phyloP scores from a whole-genome alignment of 2,113 vertebrate species.

The Centropristis striata region DNA sequence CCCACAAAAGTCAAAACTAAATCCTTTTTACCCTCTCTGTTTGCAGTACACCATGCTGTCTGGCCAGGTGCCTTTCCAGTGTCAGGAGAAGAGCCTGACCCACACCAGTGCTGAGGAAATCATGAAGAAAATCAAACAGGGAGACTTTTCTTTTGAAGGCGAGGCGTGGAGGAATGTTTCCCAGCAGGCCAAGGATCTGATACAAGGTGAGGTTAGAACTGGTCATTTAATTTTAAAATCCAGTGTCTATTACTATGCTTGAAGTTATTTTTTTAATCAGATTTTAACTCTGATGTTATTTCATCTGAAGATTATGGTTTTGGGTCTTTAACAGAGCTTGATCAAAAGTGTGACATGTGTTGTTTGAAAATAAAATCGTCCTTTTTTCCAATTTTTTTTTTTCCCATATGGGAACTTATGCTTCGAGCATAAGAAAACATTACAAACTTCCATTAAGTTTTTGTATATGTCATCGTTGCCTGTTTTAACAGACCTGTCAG shows the following conservation, averaged over 20 bases:
- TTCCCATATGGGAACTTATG: no score
- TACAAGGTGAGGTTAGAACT: constrained; percentile 88
- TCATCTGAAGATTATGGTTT: not conserved
- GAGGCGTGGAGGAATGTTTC: constrained; percentile 98
- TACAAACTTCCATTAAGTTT: not conserved
- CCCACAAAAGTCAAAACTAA: no score
- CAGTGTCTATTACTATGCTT: not conserved
- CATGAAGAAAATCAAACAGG: constrained; percentile 98
- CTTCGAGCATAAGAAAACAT: not conserved
- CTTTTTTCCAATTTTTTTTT: no score
- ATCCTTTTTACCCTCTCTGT: no score
- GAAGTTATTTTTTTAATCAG: not conserved
- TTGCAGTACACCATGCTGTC: constrained; percentile 97
- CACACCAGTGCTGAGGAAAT: constrained; percentile 96
- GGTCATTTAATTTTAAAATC: not conserved
- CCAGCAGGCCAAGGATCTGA: constrained; percentile 96
- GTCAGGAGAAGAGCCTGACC: constrained; percentile 91
- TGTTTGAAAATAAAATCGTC: no score
- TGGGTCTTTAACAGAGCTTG: no score
- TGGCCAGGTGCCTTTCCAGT: constrained; percentile 97
- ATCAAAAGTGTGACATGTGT: no score
- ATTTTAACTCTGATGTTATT: not conserved
- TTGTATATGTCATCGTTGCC: not conserved
- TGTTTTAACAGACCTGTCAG: not conserved
- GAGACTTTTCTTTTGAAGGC: constrained; percentile 97